Conservation (phyloP, 2,888 invertebrate genomes). For the Mythimna pallens region DNA sequence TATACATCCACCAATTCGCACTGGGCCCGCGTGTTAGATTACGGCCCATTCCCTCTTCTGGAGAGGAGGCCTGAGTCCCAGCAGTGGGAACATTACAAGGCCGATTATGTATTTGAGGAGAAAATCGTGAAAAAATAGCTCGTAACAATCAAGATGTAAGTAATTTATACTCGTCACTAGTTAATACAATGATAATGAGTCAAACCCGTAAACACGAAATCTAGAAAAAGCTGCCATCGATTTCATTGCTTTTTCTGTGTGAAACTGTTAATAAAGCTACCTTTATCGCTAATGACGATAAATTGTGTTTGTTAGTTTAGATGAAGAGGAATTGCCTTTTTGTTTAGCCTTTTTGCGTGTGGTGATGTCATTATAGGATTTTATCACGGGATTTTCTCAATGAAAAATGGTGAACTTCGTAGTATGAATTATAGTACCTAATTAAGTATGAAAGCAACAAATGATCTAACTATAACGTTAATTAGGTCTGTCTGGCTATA, state of each 20-base stretch:
- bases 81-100: too few relatives aligned
- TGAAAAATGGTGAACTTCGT: constrained; percentile 18
- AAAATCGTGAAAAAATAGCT: constrained; percentile 21
- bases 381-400: constrained; percentile 26
- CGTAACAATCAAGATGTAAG: constrained; percentile 26
- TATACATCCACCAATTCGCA: too few relatives aligned
- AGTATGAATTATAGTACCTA: background rate
- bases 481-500: constrained; percentile 2
- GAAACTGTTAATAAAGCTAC: constrained; percentile 44
- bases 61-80: too few relatives aligned
- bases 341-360: constrained; percentile 23
- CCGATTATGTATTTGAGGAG: constrained; percentile 9
- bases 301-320: constrained; percentile 42
- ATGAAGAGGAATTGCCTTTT: constrained; percentile 44
- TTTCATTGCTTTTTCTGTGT: constrained; percentile 60
- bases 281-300: constrained; percentile 48
- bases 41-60: too few relatives aligned
- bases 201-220: constrained; percentile 42
- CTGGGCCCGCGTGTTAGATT: too few relatives aligned
- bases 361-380: constrained; percentile 20
- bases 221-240: constrained; percentile 34
- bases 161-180: constrained; percentile 41
- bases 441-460: constrained; percentile 10
- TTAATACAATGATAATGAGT: constrained; percentile 53
- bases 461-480: constrained; percentile 1